These are phyloP conservation scores for Globodera ellingtonae DNA, from an alignment of 1,140 invertebrate genomes.

Conservation along the genomic window DNA sequence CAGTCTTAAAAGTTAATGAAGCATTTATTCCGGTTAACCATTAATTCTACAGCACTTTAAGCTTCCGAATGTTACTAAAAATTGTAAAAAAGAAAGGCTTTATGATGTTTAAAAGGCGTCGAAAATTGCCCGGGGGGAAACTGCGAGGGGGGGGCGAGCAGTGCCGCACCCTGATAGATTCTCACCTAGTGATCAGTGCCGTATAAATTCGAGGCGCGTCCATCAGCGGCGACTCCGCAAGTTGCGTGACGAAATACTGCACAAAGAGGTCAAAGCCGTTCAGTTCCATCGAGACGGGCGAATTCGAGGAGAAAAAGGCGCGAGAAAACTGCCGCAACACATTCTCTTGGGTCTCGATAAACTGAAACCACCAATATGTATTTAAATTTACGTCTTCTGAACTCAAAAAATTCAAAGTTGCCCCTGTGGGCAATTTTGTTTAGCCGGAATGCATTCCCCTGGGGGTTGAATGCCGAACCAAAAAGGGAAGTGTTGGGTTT, in stretches of 20 bases:
- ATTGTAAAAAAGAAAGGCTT: no score
- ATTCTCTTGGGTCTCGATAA: slow-evolving; percentile 12
- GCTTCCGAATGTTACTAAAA: no score
- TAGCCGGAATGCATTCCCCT: no score
- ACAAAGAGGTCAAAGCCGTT: slow-evolving; percentile 9
- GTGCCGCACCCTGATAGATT: not conserved
- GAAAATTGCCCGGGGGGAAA: no score
- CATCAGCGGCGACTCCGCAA: slow-evolving; percentile 17
- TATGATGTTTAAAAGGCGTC: no score
- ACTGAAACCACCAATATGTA: not conserved
- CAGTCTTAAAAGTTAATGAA: no score
- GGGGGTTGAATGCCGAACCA: no score
- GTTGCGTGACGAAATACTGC: slow-evolving; percentile 2
- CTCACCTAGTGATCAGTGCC: slow-evolving; percentile 9
- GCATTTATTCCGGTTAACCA: no score
- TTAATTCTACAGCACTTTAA: no score
- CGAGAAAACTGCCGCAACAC: slow-evolving; percentile 16
- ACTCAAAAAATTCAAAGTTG: not conserved
- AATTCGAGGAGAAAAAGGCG: not conserved
- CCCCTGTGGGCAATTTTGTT: no score
- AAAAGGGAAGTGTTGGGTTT: no score
- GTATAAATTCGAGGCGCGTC: slow-evolving; percentile 22
- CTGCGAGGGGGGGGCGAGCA: no score
- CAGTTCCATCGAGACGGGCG: slow-evolving; percentile 14
- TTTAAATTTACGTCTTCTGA: not conserved